These are phyloP conservation scores for Circaetus cinerascens DNA, from an alignment of 2,113 vertebrate genomes.

Conservation along the genomic window DNA sequence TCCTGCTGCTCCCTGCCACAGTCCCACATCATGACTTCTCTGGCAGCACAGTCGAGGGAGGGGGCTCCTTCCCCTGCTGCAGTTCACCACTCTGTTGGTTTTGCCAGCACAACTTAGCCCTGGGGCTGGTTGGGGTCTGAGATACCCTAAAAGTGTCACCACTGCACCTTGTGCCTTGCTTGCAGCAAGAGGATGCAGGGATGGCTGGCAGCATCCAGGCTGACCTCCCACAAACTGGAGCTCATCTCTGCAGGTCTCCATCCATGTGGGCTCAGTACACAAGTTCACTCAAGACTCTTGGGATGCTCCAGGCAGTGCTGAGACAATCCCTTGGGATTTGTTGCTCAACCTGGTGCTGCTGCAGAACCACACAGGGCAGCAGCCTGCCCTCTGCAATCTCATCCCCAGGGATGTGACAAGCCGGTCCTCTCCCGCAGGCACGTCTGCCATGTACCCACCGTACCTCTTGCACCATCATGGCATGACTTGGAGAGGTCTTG, in stretches of 20 bases:
- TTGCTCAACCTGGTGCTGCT: background rate
- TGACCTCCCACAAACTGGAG: background rate
- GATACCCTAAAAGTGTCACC: background rate
- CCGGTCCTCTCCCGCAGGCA: accelerated
- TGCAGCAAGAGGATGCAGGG: background rate
- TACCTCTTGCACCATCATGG: background rate
- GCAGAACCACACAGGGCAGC: background rate
- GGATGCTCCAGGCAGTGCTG: background rate
- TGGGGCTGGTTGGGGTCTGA: background rate
- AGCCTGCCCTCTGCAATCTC: background rate
- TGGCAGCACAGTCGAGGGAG: background rate
- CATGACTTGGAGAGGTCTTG: background rate
- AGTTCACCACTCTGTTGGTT: accelerated
- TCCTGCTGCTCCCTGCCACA: background rate
- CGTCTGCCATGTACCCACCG: accelerated
- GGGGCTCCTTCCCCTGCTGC: background rate
- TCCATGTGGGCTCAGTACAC: background rate
- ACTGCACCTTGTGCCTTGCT: accelerated
- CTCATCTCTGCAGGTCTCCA: background rate
- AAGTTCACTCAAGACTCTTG: background rate
- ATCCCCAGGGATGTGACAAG: background rate
- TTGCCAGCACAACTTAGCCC: background rate
- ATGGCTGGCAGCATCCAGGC: background rate
- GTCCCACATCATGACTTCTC: background rate
- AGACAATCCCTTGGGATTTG: background rate